phyloP scores from a whole-genome alignment of 2,797 vertebrate species.

The Ibycter americanus region DNA sequence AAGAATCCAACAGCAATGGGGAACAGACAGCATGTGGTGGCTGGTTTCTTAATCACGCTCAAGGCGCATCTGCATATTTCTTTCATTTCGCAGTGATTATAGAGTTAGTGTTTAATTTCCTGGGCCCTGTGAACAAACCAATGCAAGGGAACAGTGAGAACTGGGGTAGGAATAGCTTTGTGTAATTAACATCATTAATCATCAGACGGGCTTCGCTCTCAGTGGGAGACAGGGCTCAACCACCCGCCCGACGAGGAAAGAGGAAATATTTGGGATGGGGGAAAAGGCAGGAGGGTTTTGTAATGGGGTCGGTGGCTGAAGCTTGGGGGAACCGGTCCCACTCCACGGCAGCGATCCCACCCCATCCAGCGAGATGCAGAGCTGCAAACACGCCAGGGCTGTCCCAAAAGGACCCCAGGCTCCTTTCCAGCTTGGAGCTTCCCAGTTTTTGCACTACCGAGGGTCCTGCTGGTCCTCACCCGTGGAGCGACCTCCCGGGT shows the following conservation, averaged over 20 bases:
- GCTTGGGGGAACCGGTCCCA: not conserved
- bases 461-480: not conserved
- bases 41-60: not conserved
- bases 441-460: accelerated
- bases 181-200: conserved; percentile 35
- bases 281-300: not conserved
- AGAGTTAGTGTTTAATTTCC: conserved; percentile 10
- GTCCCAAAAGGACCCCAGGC: not conserved
- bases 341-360: accelerated
- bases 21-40: not conserved
- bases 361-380: accelerated
- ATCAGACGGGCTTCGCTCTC: not conserved
- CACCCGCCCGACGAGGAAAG: not conserved
- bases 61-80: conserved; percentile 20
- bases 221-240: not conserved
- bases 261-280: not conserved
- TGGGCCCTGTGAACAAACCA: not conserved
- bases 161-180: not conserved
- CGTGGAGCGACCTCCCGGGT: not conserved
- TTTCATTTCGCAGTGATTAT: not conserved
- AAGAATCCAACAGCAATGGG: not conserved
- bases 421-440: not conserved
- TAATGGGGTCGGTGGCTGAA: accelerated
- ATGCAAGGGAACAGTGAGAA: not conserved
- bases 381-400: not conserved